Percentiles rank a stretch among this genome's conserved stretches.
phyloP scores from a whole-genome alignment of 2,113 vertebrate genomes.

The Stercorarius parasiticus region DNA sequence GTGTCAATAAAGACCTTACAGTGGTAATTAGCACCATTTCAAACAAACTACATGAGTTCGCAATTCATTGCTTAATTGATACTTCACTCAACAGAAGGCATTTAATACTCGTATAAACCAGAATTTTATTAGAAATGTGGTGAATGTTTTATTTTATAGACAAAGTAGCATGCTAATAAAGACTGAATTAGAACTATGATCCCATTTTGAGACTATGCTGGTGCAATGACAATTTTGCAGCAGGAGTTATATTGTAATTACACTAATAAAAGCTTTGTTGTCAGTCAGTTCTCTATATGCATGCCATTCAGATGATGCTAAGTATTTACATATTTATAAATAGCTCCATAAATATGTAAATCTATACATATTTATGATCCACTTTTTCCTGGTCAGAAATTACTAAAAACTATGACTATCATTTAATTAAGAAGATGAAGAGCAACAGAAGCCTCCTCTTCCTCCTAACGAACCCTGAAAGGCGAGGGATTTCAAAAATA shows the following conservation, averaged over 20 bases:
- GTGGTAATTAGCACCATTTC: constrained; percentile 26
- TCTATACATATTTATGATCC: neutral
- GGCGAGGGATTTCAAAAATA: neutral
- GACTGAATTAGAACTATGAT: neutral
- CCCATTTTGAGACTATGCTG: neutral
- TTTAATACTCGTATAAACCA: constrained; percentile 20
- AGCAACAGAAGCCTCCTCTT: neutral
- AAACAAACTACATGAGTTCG: neutral
- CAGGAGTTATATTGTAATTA: neutral
- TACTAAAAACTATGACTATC: neutral
- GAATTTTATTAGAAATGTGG: constrained; percentile 5
- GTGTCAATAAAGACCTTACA: constrained; percentile 11
- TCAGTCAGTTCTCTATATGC: neutral
- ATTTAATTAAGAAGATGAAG: neutral
- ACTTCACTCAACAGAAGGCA: constrained; percentile 39
- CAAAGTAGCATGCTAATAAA: neutral
- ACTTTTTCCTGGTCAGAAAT: neutral
- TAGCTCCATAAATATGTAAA: neutral
- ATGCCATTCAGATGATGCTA: neutral
- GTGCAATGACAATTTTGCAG: neutral
- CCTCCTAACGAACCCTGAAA: neutral
- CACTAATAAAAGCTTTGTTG: neutral
- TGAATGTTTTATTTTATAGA: constrained; percentile 16
- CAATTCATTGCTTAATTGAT: constrained; percentile 11
- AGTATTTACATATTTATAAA: neutral